Percentiles rank a stretch among this genome's conserved stretches.
Evolutionary conservation across 2,797 vertebrate genomes (phyloP).

Genomic region (Peromyscus melanophrys): DNA sequence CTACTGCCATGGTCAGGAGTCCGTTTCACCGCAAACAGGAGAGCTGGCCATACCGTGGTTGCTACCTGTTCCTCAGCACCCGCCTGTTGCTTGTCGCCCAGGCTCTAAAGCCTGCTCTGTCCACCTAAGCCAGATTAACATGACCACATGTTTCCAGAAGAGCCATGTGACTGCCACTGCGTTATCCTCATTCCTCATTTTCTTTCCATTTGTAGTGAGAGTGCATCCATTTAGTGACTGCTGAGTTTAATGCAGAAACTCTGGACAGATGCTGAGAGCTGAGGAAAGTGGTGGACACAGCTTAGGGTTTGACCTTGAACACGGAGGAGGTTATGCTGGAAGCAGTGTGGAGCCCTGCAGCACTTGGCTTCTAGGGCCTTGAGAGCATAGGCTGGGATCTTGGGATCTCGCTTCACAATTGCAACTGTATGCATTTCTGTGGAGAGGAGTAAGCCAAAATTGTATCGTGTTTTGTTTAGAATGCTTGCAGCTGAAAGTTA

Average conservation of each 20-base stretch:
- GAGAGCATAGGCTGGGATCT: neutral
- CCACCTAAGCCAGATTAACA: neutral
- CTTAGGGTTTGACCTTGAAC: neutral
- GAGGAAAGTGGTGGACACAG: neutral
- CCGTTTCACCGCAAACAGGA: neutral
- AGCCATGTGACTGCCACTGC: neutral
- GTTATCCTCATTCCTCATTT: neutral
- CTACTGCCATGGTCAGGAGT: neutral
- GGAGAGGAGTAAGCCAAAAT: neutral
- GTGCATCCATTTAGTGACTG: neutral
- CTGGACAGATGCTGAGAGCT: neutral
- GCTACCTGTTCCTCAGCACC: neutral
- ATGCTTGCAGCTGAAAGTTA: conserved; percentile 20
- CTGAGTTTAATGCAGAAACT: neutral
- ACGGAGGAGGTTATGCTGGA: neutral
- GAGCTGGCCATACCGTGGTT: neutral
- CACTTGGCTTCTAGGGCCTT: neutral
- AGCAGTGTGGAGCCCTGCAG: neutral
- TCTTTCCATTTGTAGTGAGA: neutral
- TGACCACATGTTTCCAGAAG: neutral
- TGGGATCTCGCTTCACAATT: neutral
- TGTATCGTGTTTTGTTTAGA: conserved; percentile 49
- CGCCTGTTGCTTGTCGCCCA: neutral
- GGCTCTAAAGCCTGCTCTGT: neutral
- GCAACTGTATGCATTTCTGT: conserved; percentile 7